Conservation (phyloP, 2,888 invertebrate species). For the Brachyptera risi region DNA sequence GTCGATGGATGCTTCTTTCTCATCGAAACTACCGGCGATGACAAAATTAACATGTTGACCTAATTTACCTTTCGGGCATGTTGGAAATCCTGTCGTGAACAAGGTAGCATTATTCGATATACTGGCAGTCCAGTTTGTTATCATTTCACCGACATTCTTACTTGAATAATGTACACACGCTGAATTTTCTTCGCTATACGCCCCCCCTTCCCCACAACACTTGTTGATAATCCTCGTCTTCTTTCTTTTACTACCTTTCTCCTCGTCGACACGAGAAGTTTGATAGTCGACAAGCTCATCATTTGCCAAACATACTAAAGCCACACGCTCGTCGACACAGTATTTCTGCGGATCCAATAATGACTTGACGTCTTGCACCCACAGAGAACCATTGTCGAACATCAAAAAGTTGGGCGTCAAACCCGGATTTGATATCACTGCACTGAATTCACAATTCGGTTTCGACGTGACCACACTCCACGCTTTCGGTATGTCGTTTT, state of each 20-base stretch:
- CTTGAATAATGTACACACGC: slow-evolving; percentile 51
- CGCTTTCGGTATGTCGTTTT: slow-evolving; percentile 48
- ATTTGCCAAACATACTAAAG: slow-evolving; percentile 56
- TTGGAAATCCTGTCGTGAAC: slow-evolving; percentile 26
- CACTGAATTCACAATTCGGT: slow-evolving; percentile 43
- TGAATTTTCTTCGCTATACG: slow-evolving; percentile 54
- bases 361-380: slow-evolving; percentile 49
- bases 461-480: slow-evolving; percentile 46
- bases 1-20: slow-evolving; percentile 14
- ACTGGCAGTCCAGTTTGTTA: slow-evolving; percentile 45
- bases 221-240: slow-evolving; percentile 52
- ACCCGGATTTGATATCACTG: slow-evolving; percentile 37
- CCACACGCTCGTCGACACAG: slow-evolving; percentile 64
- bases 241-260: slow-evolving; percentile 39
- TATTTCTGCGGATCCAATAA: slow-evolving; percentile 55
- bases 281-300: too few species aligned
- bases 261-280: too few species aligned
- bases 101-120: not conserved
- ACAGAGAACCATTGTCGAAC: slow-evolving; percentile 63
- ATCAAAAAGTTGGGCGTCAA: slow-evolving; percentile 50
- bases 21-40: slow-evolving; percentile 16
- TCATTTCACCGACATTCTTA: not conserved
- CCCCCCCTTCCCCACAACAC: slow-evolving; percentile 65
- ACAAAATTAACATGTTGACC: slow-evolving; percentile 4
- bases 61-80: not conserved